Percentiles rank a stretch among this genome's conserved stretches.
These are phyloP conservation scores for Eurytoma californica DNA, from an alignment of 2,888 invertebrate genomes.

Conservation along the genomic window DNA sequence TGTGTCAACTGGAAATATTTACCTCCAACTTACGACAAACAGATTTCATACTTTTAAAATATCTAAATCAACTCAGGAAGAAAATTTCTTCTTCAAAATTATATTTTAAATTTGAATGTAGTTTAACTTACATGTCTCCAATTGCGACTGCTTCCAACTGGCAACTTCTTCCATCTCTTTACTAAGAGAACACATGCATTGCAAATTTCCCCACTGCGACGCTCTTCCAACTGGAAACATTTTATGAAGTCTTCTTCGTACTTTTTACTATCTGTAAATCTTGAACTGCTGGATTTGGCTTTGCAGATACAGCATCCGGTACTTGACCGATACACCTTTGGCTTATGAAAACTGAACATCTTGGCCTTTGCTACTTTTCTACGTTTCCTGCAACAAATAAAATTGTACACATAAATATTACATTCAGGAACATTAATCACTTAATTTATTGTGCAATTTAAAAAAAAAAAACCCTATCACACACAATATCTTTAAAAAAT, in stretches of 20 bases:
- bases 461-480: not conserved
- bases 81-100: not conserved
- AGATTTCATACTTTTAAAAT: not conserved
- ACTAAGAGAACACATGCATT: constrained; percentile 90
- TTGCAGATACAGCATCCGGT: constrained; percentile 92
- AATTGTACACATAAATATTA: not conserved
- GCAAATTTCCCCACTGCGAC: constrained; percentile 88
- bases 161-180: constrained; percentile 87
- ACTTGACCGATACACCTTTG: constrained; percentile 88
- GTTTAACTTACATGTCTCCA: constrained; percentile 84
- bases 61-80: constrained; percentile 9
- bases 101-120: not conserved
- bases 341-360: constrained; percentile 92
- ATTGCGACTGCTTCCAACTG: constrained; percentile 82
- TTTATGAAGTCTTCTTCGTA: constrained; percentile 88
- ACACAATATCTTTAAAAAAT: no score
- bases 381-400: constrained; percentile 59
- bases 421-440: no score
- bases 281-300: constrained; percentile 90
- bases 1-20: not conserved
- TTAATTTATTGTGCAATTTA: not conserved
- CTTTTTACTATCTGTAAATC: constrained; percentile 89
- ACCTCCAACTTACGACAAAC: not conserved
- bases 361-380: constrained; percentile 62
- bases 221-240: constrained; percentile 85